Conservation (phyloP, 2,888 invertebrate species). For the Mesorhabditis sp. region DNA sequence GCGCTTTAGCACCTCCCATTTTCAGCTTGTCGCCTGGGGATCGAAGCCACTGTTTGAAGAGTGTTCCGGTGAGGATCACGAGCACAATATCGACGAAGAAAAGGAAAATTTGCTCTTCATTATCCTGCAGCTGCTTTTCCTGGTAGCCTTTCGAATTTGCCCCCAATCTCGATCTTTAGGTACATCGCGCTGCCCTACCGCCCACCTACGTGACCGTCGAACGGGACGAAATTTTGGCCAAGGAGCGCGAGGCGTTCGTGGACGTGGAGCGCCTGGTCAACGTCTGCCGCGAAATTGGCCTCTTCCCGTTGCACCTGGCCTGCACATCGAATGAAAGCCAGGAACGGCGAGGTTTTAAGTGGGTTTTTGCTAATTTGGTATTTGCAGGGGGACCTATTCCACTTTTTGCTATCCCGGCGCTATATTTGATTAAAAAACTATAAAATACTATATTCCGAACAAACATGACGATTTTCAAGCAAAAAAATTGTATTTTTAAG, state of each 20-base stretch:
- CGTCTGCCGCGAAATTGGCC: conserved; percentile 8
- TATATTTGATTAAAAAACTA: too few species aligned
- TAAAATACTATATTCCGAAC: too few species aligned
- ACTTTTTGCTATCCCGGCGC: too few species aligned
- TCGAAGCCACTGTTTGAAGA: conserved; percentile 21
- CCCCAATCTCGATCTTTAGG: not conserved
- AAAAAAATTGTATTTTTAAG: too few species aligned
- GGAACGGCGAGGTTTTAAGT: too few species aligned
- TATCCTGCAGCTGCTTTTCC: conserved; percentile 32
- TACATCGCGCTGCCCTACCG: conserved; percentile 13
- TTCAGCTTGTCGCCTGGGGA: conserved; percentile 27
- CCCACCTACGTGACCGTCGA: conserved; percentile 11
- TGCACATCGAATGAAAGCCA: conserved; percentile 1
- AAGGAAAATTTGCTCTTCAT: conserved; percentile 28
- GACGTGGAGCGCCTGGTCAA: conserved; percentile 13
- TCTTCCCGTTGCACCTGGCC: conserved; percentile 12
- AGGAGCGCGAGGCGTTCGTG: conserved; percentile 1
- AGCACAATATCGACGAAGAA: conserved; percentile 23
- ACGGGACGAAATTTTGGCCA: not conserved
- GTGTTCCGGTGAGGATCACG: conserved; percentile 22
- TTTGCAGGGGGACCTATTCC: too few species aligned
- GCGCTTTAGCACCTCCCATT: not conserved
- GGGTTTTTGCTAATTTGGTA: too few species aligned
- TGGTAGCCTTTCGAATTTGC: conserved; percentile 17
- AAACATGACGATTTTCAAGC: too few species aligned